These are phyloP conservation scores for Pandemis heparana DNA, from an alignment of 2,888 invertebrate genomes.

Conservation along the genomic window DNA sequence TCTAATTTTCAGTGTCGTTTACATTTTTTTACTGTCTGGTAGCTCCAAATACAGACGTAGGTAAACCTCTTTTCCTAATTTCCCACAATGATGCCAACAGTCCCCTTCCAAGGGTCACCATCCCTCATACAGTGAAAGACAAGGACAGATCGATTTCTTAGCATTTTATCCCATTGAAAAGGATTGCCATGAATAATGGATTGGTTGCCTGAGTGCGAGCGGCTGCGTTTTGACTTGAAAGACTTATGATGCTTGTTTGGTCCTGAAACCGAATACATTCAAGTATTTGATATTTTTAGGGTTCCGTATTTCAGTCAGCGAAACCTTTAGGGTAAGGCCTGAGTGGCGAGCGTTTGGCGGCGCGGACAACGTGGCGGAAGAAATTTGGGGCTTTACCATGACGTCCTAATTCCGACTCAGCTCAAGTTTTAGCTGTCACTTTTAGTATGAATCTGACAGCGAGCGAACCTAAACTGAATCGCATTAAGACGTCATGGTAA, in stretches of 20 bases:
- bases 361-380: too few species aligned
- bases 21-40: too few species aligned
- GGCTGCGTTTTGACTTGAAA: not conserved
- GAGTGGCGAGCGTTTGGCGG: too few species aligned
- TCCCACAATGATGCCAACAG: not conserved
- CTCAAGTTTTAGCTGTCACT: too few species aligned
- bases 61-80: not conserved
- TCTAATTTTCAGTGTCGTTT: too few species aligned
- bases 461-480: too few species aligned
- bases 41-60: not conserved
- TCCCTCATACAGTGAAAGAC: slow-evolving; percentile 27
- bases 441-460: too few species aligned
- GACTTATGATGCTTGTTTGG: slow-evolving; percentile 3
- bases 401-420: too few species aligned
- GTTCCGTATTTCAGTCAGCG: not conserved
- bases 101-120: slow-evolving; percentile 37
- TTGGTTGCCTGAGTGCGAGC: slow-evolving; percentile 2
- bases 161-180: slow-evolving; percentile 34
- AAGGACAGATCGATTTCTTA: slow-evolving; percentile 35
- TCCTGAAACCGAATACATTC: not conserved
- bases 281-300: not conserved
- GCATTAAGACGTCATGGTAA: too few species aligned
- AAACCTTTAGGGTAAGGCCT: too few species aligned
- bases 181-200: slow-evolving; percentile 41
- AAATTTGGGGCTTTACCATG: too few species aligned